Conservation (phyloP, 1,140 invertebrate species). For the Caenorhabditis latens region DNA sequence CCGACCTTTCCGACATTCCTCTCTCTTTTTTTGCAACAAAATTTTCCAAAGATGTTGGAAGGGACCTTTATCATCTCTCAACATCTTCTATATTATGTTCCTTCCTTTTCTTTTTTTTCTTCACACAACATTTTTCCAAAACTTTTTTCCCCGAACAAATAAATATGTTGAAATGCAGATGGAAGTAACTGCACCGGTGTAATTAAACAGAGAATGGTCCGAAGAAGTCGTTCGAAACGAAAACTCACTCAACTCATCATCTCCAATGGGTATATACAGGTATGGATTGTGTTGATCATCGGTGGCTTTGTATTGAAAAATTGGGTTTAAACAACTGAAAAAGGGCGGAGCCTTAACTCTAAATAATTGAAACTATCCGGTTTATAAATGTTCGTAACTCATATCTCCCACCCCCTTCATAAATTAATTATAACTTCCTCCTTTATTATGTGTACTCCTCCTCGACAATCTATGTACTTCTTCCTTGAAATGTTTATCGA, state of each 20-base stretch:
- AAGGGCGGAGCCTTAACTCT: too few relatives aligned
- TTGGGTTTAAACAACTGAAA: too few relatives aligned
- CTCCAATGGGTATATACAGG: constrained; percentile 61
- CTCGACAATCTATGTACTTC: neutral
- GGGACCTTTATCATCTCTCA: neutral
- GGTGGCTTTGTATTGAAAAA: neutral
- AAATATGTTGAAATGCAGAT: neutral
- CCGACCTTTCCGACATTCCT: neutral
- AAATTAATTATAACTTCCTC: neutral
- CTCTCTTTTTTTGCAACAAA: neutral
- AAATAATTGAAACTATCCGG: too few relatives aligned
- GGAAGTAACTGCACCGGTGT: constrained; percentile 16
- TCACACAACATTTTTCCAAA: neutral
- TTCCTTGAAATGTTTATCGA: too few relatives aligned
- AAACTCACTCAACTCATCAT: constrained; percentile 59
- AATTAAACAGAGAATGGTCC: neutral
- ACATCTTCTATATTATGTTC: neutral
- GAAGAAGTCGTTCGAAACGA: constrained; percentile 28
- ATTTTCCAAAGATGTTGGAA: neutral
- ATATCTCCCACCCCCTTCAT: too few relatives aligned
- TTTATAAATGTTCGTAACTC: too few relatives aligned
- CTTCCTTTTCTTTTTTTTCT: neutral
- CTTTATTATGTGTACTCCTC: neutral
- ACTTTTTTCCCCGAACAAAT: neutral
- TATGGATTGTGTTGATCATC: neutral